Evolutionary conservation across 1,140 invertebrate species (phyloP).

Genomic region (Acromyrmex charruanus): DNA sequence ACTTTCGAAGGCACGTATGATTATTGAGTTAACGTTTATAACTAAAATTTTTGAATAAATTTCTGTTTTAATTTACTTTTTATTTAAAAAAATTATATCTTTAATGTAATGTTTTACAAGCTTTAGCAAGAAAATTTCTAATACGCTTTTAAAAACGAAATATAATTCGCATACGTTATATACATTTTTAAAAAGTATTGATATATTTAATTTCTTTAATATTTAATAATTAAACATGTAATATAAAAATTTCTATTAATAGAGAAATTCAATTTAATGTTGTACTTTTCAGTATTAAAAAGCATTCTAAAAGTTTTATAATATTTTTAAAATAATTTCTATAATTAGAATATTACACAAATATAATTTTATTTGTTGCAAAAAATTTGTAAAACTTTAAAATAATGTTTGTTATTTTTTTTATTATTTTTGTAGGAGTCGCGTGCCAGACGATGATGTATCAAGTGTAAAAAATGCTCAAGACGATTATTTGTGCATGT

Average conservation of each 20-base stretch:
- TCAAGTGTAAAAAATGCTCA: conserved; percentile 44
- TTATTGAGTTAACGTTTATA: neutral
- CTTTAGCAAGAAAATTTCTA: neutral
- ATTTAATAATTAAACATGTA: conserved; percentile 23
- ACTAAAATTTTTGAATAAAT: conserved; percentile 14
- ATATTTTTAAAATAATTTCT: neutral
- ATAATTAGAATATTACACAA: neutral
- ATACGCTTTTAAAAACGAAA: neutral
- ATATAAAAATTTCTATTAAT: neutral
- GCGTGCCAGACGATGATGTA: conserved; percentile 80
- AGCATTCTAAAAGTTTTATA: neutral
- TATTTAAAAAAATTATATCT: conserved; percentile 3
- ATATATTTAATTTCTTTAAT: neutral
- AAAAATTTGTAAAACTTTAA: neutral
- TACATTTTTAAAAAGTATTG: neutral
- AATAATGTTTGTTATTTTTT: conserved; percentile 15
- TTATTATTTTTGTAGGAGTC: conserved; percentile 79
- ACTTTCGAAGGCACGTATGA: conserved; percentile 81
- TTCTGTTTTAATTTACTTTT: conserved; percentile 21
- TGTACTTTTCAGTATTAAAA: neutral
- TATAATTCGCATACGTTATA: neutral
- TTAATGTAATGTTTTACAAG: neutral
- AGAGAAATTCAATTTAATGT: neutral
- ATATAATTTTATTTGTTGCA: conserved; percentile 4
- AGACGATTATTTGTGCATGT: conserved; percentile 25